A percentile compares a stretch with the other conserved stretches of the same genome.
phyloP scores from a whole-genome alignment of 2,888 invertebrate genomes.

The Watsonalla cultraria region DNA sequence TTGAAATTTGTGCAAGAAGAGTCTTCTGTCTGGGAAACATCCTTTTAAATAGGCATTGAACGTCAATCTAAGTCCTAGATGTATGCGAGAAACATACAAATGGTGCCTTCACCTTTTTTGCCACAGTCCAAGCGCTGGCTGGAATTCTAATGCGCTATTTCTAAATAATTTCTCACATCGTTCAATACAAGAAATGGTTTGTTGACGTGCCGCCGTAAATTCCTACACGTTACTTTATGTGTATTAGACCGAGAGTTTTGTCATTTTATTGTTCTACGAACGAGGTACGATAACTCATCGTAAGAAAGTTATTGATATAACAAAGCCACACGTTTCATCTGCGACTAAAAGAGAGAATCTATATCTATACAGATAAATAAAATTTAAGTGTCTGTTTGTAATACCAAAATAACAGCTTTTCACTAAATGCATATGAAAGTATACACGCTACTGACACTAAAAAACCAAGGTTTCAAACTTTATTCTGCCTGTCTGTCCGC shows the following conservation, averaged over 20 bases:
- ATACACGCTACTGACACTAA: no score
- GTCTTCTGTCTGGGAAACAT: background rate
- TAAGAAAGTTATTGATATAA: no score
- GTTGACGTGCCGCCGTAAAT: constrained; percentile 11
- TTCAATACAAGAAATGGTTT: constrained; percentile 7
- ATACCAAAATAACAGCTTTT: no score
- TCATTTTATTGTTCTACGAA: background rate
- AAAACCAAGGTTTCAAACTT: no score
- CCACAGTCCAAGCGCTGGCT: constrained; percentile 10
- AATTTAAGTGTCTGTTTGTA: no score
- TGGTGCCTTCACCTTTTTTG: constrained; percentile 23
- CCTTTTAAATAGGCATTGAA: background rate
- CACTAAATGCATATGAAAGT: no score
- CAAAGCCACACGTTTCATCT: no score
- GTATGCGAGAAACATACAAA: constrained; percentile 5
- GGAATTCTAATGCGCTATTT: constrained; percentile 25
- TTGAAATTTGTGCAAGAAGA: background rate
- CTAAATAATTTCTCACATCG: constrained; percentile 24
- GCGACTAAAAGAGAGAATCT: no score
- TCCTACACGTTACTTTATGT: constrained; percentile 3
- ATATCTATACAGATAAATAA: no score
- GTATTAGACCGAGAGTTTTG: background rate
- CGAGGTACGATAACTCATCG: no score
- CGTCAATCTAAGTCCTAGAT: background rate
- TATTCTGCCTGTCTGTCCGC: no score